phyloP scores from a whole-genome alignment of 2,888 invertebrate genomes.

The Brachylomia viminalis region DNA sequence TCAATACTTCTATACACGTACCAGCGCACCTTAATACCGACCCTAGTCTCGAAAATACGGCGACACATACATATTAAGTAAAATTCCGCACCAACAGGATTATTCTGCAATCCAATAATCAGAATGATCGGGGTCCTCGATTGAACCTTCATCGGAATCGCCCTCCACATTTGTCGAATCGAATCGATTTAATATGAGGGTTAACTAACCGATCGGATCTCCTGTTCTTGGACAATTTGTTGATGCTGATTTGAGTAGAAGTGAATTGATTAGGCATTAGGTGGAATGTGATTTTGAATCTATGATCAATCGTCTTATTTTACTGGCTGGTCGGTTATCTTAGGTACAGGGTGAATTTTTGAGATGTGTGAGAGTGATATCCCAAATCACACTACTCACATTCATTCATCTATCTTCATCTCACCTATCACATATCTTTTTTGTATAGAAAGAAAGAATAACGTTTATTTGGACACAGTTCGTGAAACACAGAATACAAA shows the following conservation, averaged over 20 bases:
- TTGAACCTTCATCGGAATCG: slow-evolving; percentile 46
- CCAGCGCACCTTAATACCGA: slow-evolving; percentile 40
- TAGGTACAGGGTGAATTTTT: background rate
- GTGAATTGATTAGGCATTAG: slow-evolving; percentile 9
- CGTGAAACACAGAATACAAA: too few relatives aligned
- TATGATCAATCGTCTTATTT: background rate
- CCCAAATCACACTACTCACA: too few relatives aligned
- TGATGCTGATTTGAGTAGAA: slow-evolving; percentile 10
- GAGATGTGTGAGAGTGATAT: background rate
- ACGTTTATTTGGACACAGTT: too few relatives aligned
- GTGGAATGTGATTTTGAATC: slow-evolving; percentile 5
- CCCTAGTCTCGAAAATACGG: slow-evolving; percentile 49
- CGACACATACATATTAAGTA: slow-evolving; percentile 57
- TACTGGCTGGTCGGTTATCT: background rate
- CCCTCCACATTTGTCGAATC: slow-evolving; percentile 52
- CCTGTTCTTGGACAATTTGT: slow-evolving; percentile 35
- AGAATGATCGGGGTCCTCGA: slow-evolving; percentile 50
- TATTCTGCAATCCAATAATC: slow-evolving; percentile 62
- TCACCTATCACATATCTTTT: too few relatives aligned
- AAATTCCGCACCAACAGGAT: slow-evolving; percentile 48
- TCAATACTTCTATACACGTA: slow-evolving; percentile 38
- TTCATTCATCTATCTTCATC: too few relatives aligned
- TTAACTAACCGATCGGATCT: slow-evolving; percentile 52
- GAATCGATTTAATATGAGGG: slow-evolving; percentile 56
- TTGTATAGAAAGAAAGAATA: too few relatives aligned